phyloP scores from a whole-genome alignment of 2,797 vertebrate genomes.

The Mycteria americana region DNA sequence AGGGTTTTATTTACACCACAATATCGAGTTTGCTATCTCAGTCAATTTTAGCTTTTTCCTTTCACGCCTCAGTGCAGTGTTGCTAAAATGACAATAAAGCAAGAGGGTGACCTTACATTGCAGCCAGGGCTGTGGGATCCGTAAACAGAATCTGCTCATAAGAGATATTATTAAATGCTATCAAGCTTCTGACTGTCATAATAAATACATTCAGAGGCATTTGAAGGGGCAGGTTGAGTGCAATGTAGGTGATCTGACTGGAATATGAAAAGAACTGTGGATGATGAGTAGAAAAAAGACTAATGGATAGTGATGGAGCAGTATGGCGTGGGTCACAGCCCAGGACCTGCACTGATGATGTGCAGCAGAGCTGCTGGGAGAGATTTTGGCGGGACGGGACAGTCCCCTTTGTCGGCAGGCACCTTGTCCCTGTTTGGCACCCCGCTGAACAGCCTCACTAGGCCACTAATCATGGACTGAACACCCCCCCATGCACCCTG shows the following conservation, averaged over 20 bases:
- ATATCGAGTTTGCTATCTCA: background rate
- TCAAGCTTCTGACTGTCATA: background rate
- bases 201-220: background rate
- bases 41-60: background rate
- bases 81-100: background rate
- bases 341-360: background rate
- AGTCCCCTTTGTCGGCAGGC: background rate
- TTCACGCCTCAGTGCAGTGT: background rate
- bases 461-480: background rate
- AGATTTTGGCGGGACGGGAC: background rate
- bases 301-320: background rate
- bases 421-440: background rate
- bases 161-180: conserved; percentile 24
- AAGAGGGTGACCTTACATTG: background rate
- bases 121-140: background rate
- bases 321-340: background rate
- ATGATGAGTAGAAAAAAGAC: background rate
- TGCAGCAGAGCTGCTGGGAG: background rate
- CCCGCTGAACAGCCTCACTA: background rate
- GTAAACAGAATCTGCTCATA: background rate
- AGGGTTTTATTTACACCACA: background rate
- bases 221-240: background rate
- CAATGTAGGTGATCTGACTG: background rate
- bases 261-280: background rate
- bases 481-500: background rate